phyloP scores from a whole-genome alignment of 2,888 invertebrate genomes.

The Melolontha melolontha region DNA sequence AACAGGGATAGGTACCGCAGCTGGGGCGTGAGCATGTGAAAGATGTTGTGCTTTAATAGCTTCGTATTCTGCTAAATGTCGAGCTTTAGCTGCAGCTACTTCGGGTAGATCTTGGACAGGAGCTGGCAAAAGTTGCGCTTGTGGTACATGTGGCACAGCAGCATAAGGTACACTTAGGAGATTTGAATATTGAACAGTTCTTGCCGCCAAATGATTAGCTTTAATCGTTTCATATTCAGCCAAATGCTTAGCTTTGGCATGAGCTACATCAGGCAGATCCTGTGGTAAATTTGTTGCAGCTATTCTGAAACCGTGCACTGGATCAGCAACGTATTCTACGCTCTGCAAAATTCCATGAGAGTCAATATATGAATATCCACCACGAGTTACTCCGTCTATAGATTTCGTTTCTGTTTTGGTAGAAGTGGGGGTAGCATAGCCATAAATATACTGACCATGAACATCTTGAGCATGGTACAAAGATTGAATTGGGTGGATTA shows the following conservation, averaged over 20 bases:
- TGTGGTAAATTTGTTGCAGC: constrained; percentile 75
- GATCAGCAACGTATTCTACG: constrained; percentile 74
- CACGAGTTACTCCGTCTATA: constrained; percentile 73
- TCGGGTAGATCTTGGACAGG: constrained; percentile 57
- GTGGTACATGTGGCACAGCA: constrained; percentile 50
- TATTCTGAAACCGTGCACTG: constrained; percentile 74
- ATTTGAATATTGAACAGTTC: constrained; percentile 55
- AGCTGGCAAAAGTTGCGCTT: constrained; percentile 24
- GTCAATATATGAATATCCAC: constrained; percentile 78
- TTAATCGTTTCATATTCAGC: constrained; percentile 58
- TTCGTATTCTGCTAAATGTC: constrained; percentile 54
- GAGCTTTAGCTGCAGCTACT: constrained; percentile 58
- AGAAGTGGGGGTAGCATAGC: constrained; percentile 75
- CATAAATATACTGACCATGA: constrained; percentile 71
- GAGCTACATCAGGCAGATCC: constrained; percentile 62
- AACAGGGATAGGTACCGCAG: constrained; percentile 61
- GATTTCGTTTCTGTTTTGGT: constrained; percentile 74
- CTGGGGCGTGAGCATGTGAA: constrained; percentile 34
- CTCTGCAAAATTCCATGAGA: constrained; percentile 74
- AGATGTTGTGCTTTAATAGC: constrained; percentile 46
- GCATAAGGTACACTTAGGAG: constrained; percentile 54
- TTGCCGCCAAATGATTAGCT: constrained; percentile 55
- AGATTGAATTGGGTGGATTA: constrained; percentile 61
- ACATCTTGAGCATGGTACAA: constrained; percentile 71
- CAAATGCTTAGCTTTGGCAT: constrained; percentile 60